Percentiles rank a stretch among this genome's conserved stretches.
phyloP scores from a whole-genome alignment of 2,113 vertebrate species.

The Eretmochelys imbricata region DNA sequence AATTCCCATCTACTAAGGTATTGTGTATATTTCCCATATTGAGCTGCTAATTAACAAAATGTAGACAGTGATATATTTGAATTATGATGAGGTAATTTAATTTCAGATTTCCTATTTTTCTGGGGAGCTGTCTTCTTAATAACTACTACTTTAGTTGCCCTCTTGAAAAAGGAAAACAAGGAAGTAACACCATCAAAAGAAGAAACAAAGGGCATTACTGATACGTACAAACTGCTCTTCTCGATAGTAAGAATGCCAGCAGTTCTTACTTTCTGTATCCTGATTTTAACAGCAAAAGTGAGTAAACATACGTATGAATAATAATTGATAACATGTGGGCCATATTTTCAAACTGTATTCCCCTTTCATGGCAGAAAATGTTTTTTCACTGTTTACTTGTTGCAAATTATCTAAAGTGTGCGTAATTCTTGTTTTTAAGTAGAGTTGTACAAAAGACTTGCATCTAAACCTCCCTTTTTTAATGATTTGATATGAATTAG shows the following conservation, averaged over 20 bases:
- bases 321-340: not conserved
- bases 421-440: not conserved
- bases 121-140: conserved; percentile 95
- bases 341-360: fast-evolving
- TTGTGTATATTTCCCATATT: not conserved
- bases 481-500: not conserved
- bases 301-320: conserved; percentile 44
- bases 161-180: conserved; percentile 91
- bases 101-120: conserved; percentile 95
- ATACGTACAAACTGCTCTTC: conserved; percentile 92
- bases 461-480: not conserved
- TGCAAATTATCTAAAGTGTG: not conserved
- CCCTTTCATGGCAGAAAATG: fast-evolving
- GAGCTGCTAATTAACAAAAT: not conserved
- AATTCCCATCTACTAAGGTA: not conserved
- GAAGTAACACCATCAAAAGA: conserved; percentile 79
- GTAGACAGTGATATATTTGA: not conserved
- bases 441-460: not conserved
- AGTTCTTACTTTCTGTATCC: conserved; percentile 90
- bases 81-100: not conserved
- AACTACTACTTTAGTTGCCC: conserved; percentile 93
- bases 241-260: conserved; percentile 95
- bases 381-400: not conserved
- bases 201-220: conserved; percentile 91
- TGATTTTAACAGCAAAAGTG: conserved; percentile 97